Conservation (phyloP, 2,113 vertebrate species). For the Poeciliopsis retropinna region DNA sequence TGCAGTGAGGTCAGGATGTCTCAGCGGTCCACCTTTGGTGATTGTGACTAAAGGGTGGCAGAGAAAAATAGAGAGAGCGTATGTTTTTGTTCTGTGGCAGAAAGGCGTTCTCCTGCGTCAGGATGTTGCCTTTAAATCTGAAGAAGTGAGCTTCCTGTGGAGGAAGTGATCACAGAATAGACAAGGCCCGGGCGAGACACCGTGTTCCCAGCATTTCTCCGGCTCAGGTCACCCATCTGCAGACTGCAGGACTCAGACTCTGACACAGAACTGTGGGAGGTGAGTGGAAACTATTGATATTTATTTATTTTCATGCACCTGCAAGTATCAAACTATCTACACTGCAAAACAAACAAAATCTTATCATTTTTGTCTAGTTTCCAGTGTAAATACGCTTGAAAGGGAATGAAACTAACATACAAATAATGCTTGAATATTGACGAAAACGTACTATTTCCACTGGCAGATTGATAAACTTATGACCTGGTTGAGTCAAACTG, state of each 20-base stretch:
- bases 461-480: no score
- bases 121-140: conserved; percentile 81
- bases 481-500: no score
- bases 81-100: conserved; percentile 75
- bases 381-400: no score
- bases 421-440: no score
- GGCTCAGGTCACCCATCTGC: conserved; percentile 50
- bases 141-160: conserved; percentile 80
- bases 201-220: conserved; percentile 60
- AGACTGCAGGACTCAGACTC: conserved; percentile 7
- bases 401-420: no score
- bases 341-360: no score
- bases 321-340: background rate
- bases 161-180: conserved; percentile 79
- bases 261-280: background rate
- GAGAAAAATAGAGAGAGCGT: conserved; percentile 47
- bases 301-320: background rate
- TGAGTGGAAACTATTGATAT: conserved; percentile 23
- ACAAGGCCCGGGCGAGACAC: conserved; percentile 66
- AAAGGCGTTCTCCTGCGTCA: conserved; percentile 79
- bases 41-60: conserved; percentile 31
- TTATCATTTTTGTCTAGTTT: no score
- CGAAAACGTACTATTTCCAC: no score
- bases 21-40: conserved; percentile 18
- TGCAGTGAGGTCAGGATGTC: background rate